A percentile compares a stretch with the other conserved stretches of the same genome.
These are phyloP conservation scores for Sesia bembeciformis DNA, from an alignment of 2,888 invertebrate species.

Conservation along the genomic window DNA sequence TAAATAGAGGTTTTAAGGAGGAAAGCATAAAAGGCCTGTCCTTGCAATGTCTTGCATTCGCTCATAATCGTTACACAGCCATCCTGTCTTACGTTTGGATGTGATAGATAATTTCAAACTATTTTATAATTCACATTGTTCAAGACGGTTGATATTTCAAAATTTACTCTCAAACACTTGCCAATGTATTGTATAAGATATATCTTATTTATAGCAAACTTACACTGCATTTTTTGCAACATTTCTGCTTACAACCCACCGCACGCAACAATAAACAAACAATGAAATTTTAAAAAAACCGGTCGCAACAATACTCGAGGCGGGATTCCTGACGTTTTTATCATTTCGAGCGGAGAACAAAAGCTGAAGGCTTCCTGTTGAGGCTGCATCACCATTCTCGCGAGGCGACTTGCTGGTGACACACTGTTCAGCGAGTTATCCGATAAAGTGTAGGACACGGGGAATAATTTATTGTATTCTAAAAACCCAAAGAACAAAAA, in stretches of 20 bases:
- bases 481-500: too few relatives aligned
- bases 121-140: too few relatives aligned
- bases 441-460: too few relatives aligned
- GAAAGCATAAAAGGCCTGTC: too few relatives aligned
- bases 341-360: constrained; percentile 67
- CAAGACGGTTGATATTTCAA: neutral
- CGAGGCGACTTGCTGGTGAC: constrained; percentile 36
- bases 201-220: neutral
- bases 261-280: constrained; percentile 47
- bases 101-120: too few relatives aligned
- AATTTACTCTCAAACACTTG: neutral
- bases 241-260: constrained; percentile 17
- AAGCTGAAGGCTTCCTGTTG: constrained; percentile 70
- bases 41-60: too few relatives aligned
- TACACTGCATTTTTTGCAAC: neutral
- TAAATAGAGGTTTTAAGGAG: too few relatives aligned
- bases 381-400: constrained; percentile 68
- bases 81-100: too few relatives aligned
- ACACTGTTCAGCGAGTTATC: constrained; percentile 14
- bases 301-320: constrained; percentile 62
- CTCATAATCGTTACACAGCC: too few relatives aligned
- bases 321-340: constrained; percentile 70
- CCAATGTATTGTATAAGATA: too few relatives aligned
- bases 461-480: too few relatives aligned
- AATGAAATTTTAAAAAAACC: constrained; percentile 39